phyloP scores from a whole-genome alignment of 2,888 invertebrate genomes.

The Gerris lacustris region DNA sequence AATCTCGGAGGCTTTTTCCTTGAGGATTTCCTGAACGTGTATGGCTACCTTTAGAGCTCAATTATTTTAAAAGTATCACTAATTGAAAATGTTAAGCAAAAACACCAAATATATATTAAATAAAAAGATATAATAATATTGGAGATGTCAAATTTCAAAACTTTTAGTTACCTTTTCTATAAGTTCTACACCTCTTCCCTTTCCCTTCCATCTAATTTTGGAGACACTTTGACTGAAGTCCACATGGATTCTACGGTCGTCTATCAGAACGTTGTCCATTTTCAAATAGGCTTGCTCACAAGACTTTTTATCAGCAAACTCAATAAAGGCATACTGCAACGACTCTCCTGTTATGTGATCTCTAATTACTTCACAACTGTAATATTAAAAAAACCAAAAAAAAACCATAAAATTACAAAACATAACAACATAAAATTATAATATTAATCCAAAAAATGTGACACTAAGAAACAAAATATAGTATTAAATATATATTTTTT shows the following conservation, averaged over 20 bases:
- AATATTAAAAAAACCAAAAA: conserved; percentile 15
- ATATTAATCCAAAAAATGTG: no score
- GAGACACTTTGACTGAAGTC: conserved; percentile 99
- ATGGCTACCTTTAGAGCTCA: no score
- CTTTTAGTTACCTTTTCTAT: conserved; percentile 24
- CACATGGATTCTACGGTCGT: conserved; percentile 96
- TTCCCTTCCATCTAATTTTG: conserved; percentile 81
- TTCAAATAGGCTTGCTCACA: conserved; percentile 98
- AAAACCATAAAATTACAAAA: no score
- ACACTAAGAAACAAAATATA: background rate
- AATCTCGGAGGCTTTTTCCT: no score
- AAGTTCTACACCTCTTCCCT: conserved; percentile 64
- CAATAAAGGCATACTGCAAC: conserved; percentile 96
- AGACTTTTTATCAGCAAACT: conserved; percentile 80
- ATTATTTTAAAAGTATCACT: no score
- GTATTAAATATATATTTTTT: no score
- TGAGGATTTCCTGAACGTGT: no score
- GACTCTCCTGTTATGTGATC: conserved; percentile 88
- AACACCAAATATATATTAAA: no score
- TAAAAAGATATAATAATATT: no score
- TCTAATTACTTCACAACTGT: conserved; percentile 85
- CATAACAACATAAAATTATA: no score
- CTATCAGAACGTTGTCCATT: conserved; percentile 99
- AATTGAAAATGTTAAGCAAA: no score
- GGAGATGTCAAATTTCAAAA: no score